Evolutionary conservation across 2,888 invertebrate species (phyloP), one percentile per base, ranked within the genome.

Genomic region (Itoplectis maculator): DNA sequence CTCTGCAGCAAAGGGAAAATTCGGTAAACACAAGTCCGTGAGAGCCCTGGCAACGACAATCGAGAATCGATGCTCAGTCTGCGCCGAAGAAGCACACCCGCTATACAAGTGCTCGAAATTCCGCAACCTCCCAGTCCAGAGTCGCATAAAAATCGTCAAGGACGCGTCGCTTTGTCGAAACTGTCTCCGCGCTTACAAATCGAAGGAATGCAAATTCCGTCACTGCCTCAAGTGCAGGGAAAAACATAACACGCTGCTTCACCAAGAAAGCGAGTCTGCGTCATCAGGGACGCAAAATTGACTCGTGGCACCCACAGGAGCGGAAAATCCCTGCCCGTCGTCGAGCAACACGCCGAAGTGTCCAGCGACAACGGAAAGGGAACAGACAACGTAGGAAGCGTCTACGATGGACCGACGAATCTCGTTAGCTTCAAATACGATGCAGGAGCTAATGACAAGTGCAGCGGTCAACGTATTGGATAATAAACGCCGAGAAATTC

Each of bases 101-200:
- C 5, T 29, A 5, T 29, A 29, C 29, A 29, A 29, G 29, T 29
- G 29, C 29, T 29, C 29, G 29, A 74, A 56, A 3, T 84, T 82
- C 9, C 66, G 51, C 0, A 40, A 15, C 9, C 37, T 81, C 0
- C 15, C 74, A 0, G 59, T 70, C 2, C 47, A 56, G 35, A n/a
- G 29, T n/a, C 68, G 81, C 7, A 29, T 29, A 0, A 66, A 75
- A 75, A 37, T 72, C 2, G 59, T 66, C 0, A 68, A 59, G 11
- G 76, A 80, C 1, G 76, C 75, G 0, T 54, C 70, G 6, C 56
- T 84, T n/a, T 81, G 81, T 15, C 6, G 13, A 9, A 84, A 81
- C 45, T 84, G 84, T 37, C 23, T 81, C 11, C 75, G 81, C n/a
- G 61, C 51, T 0, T 45, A 72, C 15, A 29, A 29, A 42, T 42